Conservation (phyloP, 2,888 invertebrate species). For the Hartigia nigra region DNA sequence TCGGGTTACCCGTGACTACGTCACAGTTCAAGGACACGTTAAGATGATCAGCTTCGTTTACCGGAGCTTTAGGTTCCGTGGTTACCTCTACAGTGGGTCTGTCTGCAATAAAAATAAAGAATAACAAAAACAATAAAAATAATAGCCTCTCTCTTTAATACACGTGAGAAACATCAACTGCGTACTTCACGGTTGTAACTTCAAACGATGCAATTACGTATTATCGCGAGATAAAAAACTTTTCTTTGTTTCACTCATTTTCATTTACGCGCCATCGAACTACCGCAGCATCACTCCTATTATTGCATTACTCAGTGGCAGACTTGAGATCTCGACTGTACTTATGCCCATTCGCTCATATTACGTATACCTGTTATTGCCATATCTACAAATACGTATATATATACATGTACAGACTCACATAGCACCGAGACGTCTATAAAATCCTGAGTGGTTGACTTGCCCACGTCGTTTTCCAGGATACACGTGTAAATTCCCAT, state of each 20-base stretch:
- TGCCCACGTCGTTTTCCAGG: constrained; percentile 83
- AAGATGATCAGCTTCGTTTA: constrained; percentile 80
- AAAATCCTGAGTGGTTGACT: constrained; percentile 77
- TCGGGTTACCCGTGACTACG: constrained; percentile 83
- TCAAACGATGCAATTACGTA: neutral
- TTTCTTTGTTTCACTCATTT: neutral
- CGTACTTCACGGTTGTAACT: neutral
- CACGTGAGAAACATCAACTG: neutral
- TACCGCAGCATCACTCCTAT: neutral
- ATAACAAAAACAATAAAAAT: neutral
- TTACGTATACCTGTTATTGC: neutral
- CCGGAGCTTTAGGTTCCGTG: constrained; percentile 81
- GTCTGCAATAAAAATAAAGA: constrained; percentile 68
- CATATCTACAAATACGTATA: neutral
- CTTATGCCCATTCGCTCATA: neutral
- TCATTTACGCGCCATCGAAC: neutral
- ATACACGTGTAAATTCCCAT: constrained; percentile 88
- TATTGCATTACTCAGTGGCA: neutral
- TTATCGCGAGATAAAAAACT: neutral
- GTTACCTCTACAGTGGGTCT: constrained; percentile 81
- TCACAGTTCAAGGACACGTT: constrained; percentile 88
- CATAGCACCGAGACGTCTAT: constrained; percentile 85
- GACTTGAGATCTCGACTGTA: neutral
- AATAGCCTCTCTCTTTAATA: neutral
- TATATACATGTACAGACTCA: constrained; percentile 68